Conservation (phyloP, 2,113 vertebrate species). For the Pteronura brasiliensis region DNA sequence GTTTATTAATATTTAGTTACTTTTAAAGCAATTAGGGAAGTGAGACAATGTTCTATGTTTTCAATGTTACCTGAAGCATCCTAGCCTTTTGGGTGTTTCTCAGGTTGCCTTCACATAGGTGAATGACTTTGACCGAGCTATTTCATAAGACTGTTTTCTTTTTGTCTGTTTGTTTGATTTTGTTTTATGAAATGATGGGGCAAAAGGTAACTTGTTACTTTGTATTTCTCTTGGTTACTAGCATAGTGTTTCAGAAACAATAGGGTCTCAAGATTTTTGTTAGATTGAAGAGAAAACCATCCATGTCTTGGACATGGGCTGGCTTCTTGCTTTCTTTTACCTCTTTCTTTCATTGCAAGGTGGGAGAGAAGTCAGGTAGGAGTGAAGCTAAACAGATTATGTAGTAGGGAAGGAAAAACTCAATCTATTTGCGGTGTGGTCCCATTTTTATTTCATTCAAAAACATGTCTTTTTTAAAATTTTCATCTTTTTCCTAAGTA, state of each 20-base stretch:
- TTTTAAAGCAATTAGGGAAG: neutral
- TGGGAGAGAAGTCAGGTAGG: neutral
- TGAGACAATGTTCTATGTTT: neutral
- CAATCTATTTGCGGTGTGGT: neutral
- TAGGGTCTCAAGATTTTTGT: neutral
- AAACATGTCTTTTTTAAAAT: no score
- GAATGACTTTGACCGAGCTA: neutral
- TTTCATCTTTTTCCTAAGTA: no score
- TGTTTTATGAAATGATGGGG: neutral
- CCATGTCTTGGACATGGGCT: neutral
- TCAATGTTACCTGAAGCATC: neutral
- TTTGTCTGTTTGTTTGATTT: neutral
- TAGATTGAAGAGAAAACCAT: neutral
- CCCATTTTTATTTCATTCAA: neutral
- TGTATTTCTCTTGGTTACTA: neutral
- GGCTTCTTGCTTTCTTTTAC: neutral
- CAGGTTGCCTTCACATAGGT: neutral
- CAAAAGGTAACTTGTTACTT: neutral
- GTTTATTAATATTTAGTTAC: neutral
- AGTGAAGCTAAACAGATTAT: neutral
- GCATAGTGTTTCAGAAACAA: neutral
- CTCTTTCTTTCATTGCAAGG: neutral
- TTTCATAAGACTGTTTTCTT: neutral
- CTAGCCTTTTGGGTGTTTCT: neutral
- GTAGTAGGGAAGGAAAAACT: neutral